phyloP scores from a whole-genome alignment of 2,113 vertebrate species.

The Hiodon tergisus region DNA sequence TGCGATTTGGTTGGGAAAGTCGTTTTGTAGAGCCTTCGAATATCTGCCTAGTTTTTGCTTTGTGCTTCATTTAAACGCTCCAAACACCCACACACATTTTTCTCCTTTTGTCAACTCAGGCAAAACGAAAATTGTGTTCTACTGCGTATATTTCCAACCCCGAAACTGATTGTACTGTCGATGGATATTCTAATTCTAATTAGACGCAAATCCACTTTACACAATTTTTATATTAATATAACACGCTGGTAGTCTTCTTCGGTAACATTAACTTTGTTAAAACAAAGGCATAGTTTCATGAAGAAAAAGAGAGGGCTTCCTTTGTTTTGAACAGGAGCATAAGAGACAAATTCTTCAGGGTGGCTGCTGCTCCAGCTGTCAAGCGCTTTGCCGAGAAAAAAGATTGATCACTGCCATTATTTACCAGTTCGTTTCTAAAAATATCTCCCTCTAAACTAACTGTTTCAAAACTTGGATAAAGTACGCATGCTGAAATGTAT shows the following conservation, averaged over 20 bases:
- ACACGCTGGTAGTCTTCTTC: conserved; percentile 17
- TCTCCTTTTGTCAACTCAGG: conserved; percentile 29
- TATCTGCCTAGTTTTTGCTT: conserved; percentile 40
- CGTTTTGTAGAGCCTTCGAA: conserved; percentile 23
- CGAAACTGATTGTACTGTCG: background rate
- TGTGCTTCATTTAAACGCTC: conserved; percentile 53
- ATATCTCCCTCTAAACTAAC: conserved; percentile 45
- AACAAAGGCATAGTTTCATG: conserved; percentile 30
- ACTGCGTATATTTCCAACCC: conserved; percentile 23
- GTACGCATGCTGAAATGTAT: conserved; percentile 27
- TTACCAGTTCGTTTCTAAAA: conserved; percentile 53
- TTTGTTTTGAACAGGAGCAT: conserved; percentile 56
- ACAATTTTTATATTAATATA: conserved; percentile 9
- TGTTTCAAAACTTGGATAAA: conserved; percentile 34
- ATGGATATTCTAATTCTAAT: conserved; percentile 8
- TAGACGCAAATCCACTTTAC: background rate
- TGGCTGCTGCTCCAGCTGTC: conserved; percentile 69
- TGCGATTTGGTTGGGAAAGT: background rate
- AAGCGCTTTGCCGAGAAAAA: conserved; percentile 69
- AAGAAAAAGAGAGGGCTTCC: conserved; percentile 33
- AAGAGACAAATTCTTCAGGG: conserved; percentile 65
- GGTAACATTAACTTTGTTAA: conserved; percentile 8
- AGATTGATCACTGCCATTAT: conserved; percentile 85
- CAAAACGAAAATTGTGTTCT: conserved; percentile 7
- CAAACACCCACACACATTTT: conserved; percentile 75